Evolutionary conservation across 2,888 invertebrate genomes (phyloP).

Genomic region (Cephonodes hylas): DNA sequence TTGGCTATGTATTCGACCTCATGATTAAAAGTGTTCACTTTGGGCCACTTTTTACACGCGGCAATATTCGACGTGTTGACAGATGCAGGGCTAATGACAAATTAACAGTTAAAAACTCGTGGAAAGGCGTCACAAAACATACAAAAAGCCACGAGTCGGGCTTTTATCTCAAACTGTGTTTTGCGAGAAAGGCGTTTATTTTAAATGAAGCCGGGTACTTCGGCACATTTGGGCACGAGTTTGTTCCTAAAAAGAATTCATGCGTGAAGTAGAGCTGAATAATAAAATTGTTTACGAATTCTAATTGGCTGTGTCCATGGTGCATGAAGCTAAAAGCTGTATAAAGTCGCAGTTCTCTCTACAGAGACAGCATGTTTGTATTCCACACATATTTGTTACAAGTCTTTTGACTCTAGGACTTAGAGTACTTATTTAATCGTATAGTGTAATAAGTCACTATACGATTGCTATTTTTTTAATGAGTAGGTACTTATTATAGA

Average conservation of each 20-base stretch:
- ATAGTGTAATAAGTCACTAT: too few relatives aligned
- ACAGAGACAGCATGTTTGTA: too few relatives aligned
- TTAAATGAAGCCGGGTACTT: slow-evolving; percentile 65
- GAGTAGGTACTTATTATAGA: too few relatives aligned
- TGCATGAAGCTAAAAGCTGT: too few relatives aligned
- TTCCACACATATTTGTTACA: too few relatives aligned
- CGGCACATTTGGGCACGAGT: slow-evolving; percentile 38
- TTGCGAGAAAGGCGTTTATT: slow-evolving; percentile 24
- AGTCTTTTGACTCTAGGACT: too few relatives aligned
- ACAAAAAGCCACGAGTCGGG: slow-evolving; percentile 50
- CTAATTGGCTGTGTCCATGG: not conserved
- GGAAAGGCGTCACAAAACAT: slow-evolving; percentile 57
- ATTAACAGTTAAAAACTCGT: slow-evolving; percentile 69
- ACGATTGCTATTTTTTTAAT: too few relatives aligned
- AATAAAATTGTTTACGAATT: not conserved
- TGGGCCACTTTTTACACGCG: slow-evolving; percentile 42
- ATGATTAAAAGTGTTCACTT: slow-evolving; percentile 39
- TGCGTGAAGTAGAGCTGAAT: not conserved
- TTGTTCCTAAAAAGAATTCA: not conserved
- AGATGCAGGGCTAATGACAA: slow-evolving; percentile 72
- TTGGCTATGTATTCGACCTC: not conserved
- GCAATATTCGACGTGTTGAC: slow-evolving; percentile 53
- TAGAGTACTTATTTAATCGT: too few relatives aligned
- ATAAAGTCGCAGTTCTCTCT: too few relatives aligned
- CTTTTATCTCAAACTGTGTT: slow-evolving; percentile 46